Percentiles rank a stretch among this genome's conserved stretches.
These are phyloP conservation scores for Pandemis cinnamomeana DNA, from an alignment of 2,888 invertebrate species.

Conservation along the genomic window DNA sequence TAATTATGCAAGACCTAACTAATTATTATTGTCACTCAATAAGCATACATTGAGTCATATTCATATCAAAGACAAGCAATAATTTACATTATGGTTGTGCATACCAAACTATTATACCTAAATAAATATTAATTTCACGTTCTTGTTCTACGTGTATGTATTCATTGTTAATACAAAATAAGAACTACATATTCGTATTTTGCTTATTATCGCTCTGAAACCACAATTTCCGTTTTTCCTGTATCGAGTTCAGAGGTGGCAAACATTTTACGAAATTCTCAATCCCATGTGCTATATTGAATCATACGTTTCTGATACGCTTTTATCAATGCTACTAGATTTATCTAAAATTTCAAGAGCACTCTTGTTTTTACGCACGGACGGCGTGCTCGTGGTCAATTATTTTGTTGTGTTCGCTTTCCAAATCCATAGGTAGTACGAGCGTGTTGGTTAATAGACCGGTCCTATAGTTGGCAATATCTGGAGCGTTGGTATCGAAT, in stretches of 20 bases:
- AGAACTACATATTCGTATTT: slow-evolving; percentile 39
- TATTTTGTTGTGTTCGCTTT: slow-evolving; percentile 8
- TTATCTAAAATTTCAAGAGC: slow-evolving; percentile 48
- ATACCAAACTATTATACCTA: not conserved
- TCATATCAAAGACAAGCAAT: not conserved
- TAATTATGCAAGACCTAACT: slow-evolving; percentile 17
- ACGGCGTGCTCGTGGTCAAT: slow-evolving; percentile 44
- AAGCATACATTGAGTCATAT: slow-evolving; percentile 10
- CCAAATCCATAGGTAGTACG: slow-evolving; percentile 18
- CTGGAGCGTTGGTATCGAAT: slow-evolving; percentile 79
- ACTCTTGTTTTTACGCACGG: slow-evolving; percentile 41
- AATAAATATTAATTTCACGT: slow-evolving; percentile 1
- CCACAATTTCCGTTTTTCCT: slow-evolving; percentile 58
- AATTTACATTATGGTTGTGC: not conserved
- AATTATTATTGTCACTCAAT: slow-evolving; percentile 6
- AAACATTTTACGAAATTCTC: slow-evolving; percentile 49
- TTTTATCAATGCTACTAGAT: slow-evolving; percentile 47
- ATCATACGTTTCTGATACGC: slow-evolving; percentile 36
- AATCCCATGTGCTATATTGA: slow-evolving; percentile 8
- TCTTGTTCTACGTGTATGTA: not conserved
- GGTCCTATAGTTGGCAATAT: slow-evolving; percentile 73
- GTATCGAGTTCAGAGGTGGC: slow-evolving; percentile 46
- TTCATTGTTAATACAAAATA: not conserved
- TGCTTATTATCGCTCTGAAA: slow-evolving; percentile 42
- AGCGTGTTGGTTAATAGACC: slow-evolving; percentile 62